phyloP scores from a whole-genome alignment of 2,888 invertebrate species.

The Formica aserva region DNA sequence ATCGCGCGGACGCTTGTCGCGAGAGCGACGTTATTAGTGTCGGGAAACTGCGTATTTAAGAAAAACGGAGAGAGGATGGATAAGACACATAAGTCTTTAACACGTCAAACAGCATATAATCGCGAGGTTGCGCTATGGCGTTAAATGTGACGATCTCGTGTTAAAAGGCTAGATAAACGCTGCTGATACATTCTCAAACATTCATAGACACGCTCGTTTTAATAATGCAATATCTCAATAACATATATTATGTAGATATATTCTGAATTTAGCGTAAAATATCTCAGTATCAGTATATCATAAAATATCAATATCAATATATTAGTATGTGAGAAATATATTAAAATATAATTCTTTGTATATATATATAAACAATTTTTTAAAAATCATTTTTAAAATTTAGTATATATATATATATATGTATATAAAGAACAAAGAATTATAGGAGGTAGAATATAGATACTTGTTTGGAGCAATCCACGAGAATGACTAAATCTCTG shows the following conservation, averaged over 20 bases:
- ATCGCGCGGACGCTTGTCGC: slow-evolving; percentile 11
- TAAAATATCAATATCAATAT: too few relatives aligned
- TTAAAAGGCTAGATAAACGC: background rate
- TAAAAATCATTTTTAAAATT: too few relatives aligned
- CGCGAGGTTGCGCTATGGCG: background rate
- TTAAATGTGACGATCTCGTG: background rate
- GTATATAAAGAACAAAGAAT: too few relatives aligned
- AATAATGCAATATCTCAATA: background rate
- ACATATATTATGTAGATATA: background rate
- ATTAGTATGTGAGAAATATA: background rate
- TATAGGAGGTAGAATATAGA: background rate
- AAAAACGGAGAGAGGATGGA: background rate
- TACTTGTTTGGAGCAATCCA: background rate
- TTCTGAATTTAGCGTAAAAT: background rate
- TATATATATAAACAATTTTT: background rate
- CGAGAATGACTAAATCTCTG: background rate
- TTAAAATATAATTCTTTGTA: background rate
- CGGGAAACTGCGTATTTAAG: slow-evolving; percentile 12
- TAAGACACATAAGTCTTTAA: background rate
- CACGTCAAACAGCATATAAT: background rate
- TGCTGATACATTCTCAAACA: slow-evolving; percentile 12
- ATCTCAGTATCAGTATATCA: background rate
- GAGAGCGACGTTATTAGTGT: background rate
- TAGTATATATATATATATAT: too few relatives aligned
- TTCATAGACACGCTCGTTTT: background rate